These are phyloP conservation scores for Microtus pennsylvanicus DNA, from an alignment of 2,113 vertebrate genomes.

Conservation along the genomic window DNA sequence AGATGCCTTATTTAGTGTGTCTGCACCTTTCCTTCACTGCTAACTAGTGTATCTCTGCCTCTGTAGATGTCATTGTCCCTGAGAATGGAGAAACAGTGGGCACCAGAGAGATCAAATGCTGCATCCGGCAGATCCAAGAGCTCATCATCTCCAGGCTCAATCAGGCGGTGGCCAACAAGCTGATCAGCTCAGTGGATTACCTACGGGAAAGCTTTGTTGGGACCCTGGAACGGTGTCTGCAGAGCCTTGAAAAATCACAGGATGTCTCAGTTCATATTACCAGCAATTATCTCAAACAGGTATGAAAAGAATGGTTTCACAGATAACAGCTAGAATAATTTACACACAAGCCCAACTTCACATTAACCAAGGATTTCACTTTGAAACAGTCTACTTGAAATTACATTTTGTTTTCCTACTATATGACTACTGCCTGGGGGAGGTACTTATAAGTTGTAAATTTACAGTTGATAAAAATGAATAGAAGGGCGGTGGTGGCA, in stretches of 20 bases:
- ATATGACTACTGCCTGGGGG: background rate
- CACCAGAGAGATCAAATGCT: slow-evolving; percentile 95
- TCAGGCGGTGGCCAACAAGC: slow-evolving; percentile 97
- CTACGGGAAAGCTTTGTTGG: slow-evolving; percentile 98
- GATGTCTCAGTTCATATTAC: slow-evolving; percentile 91
- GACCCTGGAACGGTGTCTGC: slow-evolving; percentile 96
- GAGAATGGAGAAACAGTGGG: slow-evolving; percentile 95
- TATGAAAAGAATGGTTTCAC: slow-evolving; percentile 70
- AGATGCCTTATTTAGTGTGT: background rate
- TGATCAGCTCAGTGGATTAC: slow-evolving; percentile 98
- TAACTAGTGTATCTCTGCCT: background rate
- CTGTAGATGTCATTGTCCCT: slow-evolving; percentile 94
- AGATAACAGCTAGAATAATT: background rate
- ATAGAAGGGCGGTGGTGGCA: no score
- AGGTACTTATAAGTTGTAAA: background rate
- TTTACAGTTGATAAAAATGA: background rate
- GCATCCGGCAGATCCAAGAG: slow-evolving; percentile 97
- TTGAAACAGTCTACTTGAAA: slow-evolving; percentile 15
- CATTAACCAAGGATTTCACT: background rate
- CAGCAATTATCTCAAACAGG: slow-evolving; percentile 98
- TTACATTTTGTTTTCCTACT: background rate
- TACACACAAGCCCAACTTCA: background rate
- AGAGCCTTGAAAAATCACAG: slow-evolving; percentile 95
- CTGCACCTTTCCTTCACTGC: background rate
- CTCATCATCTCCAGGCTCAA: slow-evolving; percentile 95